A percentile compares a stretch with the other conserved stretches of the same genome.
These are phyloP conservation scores for Amiota mariae DNA, from an alignment of 2,888 invertebrate genomes.

Conservation along the genomic window DNA sequence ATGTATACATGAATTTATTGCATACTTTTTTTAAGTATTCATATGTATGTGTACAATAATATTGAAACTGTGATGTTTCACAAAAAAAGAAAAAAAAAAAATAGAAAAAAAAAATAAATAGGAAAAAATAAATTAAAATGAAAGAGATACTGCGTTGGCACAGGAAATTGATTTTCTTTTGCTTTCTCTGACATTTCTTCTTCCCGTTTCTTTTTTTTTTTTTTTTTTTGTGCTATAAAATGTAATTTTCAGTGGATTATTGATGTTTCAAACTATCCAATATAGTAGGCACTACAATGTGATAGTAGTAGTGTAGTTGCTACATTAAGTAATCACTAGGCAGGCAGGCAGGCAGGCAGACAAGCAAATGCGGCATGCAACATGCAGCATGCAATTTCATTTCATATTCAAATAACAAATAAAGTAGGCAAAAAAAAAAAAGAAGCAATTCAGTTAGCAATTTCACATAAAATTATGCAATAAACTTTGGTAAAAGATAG, in stretches of 20 bases:
- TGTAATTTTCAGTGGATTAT: not conserved
- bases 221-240: not conserved
- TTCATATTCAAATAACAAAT: not conserved
- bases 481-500: too few relatives aligned
- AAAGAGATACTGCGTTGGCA: not conserved
- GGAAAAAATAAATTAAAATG: constrained; percentile 46
- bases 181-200: constrained; percentile 21
- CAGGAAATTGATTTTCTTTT: constrained; percentile 62
- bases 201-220: not conserved
- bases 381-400: not conserved
- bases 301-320: too few relatives aligned
- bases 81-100: constrained; percentile 30
- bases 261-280: too few relatives aligned
- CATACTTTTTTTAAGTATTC: not conserved
- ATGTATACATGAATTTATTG: constrained; percentile 38
- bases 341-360: too few relatives aligned
- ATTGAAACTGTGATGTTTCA: not conserved
- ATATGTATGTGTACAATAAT: constrained; percentile 8
- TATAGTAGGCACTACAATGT: too few relatives aligned
- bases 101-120: too few relatives aligned
- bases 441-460: too few relatives aligned
- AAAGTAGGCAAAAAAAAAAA: not conserved
- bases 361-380: too few relatives aligned
- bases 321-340: too few relatives aligned
- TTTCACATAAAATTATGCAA: too few relatives aligned